These are phyloP conservation scores for Mercenaria mercenaria DNA, from an alignment of 1,140 invertebrate genomes.

Conservation along the genomic window DNA sequence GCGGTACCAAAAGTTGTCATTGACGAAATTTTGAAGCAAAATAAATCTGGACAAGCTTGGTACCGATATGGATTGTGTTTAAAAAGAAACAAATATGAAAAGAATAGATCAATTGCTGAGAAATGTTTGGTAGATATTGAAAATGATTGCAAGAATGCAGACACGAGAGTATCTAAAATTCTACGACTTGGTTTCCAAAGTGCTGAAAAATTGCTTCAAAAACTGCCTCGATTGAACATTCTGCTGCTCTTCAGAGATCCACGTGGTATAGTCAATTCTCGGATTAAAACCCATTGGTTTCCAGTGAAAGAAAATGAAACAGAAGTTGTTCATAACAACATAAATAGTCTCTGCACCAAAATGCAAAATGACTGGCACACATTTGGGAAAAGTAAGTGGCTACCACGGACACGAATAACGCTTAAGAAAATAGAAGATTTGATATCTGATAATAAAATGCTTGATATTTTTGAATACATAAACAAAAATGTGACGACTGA, in stretches of 20 bases:
- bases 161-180: conserved; percentile 23
- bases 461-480: neutral
- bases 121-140: conserved; percentile 9
- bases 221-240: neutral
- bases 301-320: conserved; percentile 22
- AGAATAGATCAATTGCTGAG: neutral
- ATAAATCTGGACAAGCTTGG: conserved; percentile 14
- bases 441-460: neutral
- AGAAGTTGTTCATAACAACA: neutral
- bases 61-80: neutral
- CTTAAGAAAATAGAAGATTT: neutral
- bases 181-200: conserved; percentile 33
- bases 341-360: conserved; percentile 21
- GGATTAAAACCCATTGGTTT: conserved; percentile 32
- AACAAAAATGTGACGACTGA: neutral
- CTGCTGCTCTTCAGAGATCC: conserved; percentile 20
- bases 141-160: neutral
- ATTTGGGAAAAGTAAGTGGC: neutral
- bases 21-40: neutral
- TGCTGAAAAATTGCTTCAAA: conserved; percentile 10
- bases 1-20: neutral
- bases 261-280: conserved; percentile 24
- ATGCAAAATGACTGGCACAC: neutral
- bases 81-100: neutral
- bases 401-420: neutral